Conservation (phyloP, 1,140 invertebrate species). For the Sycophila sp. region DNA sequence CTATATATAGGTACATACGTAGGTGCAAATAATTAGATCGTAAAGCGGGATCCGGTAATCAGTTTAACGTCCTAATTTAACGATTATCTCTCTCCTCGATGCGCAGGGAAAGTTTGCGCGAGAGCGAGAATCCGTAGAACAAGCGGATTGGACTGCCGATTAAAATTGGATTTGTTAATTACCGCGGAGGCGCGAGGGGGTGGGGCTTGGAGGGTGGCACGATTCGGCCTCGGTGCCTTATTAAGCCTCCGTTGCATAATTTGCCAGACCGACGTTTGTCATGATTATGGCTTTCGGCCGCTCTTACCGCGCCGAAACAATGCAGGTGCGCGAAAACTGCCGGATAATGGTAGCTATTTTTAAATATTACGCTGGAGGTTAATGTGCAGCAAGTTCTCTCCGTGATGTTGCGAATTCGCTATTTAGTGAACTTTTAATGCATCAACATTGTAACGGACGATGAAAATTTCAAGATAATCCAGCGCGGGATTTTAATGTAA, state of each 20-base stretch:
- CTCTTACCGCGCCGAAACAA: neutral
- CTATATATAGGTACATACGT: neutral
- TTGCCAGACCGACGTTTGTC: slow-evolving; percentile 50
- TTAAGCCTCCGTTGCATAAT: slow-evolving; percentile 59
- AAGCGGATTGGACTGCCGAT: slow-evolving; percentile 52
- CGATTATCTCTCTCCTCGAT: slow-evolving; percentile 31
- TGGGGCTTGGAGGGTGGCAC: too few species aligned
- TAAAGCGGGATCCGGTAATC: slow-evolving; percentile 43
- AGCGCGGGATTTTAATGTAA: too few species aligned
- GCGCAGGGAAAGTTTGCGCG: neutral
- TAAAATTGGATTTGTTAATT: slow-evolving; percentile 63
- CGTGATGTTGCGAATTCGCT: neutral
- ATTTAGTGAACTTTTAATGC: too few species aligned
- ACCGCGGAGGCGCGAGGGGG: slow-evolving; percentile 47
- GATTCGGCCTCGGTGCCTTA: slow-evolving; percentile 48
- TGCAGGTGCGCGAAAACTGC: neutral
- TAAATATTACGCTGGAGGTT: too few species aligned
- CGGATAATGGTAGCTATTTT: too few species aligned
- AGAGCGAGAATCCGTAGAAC: slow-evolving; percentile 15
- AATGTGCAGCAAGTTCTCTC: neutral
- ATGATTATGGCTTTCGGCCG: slow-evolving; percentile 46
- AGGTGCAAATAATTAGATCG: slow-evolving; percentile 46
- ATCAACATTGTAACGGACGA: too few species aligned
- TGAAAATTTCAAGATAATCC: too few species aligned
- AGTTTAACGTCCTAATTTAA: slow-evolving; percentile 43